A percentile compares a stretch with the other conserved stretches of the same genome.
phyloP scores from a whole-genome alignment of 2,888 invertebrate species.

The Brassicogethes aeneus region DNA sequence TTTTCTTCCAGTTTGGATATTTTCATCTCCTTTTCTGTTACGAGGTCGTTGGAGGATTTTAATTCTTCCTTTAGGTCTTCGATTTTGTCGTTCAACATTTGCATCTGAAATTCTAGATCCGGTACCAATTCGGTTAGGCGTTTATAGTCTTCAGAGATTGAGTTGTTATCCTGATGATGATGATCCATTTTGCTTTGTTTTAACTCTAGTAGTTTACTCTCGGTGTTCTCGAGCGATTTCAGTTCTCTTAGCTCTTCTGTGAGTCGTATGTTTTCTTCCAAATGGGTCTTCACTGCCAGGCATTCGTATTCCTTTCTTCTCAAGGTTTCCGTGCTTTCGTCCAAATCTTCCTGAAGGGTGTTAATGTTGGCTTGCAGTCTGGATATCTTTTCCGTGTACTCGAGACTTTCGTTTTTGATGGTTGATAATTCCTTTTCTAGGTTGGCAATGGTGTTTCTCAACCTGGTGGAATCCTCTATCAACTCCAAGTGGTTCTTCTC shows the following conservation, averaged over 20 bases:
- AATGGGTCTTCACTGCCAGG: constrained; percentile 12
- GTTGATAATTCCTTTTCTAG: constrained; percentile 19
- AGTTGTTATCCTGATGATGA: constrained; percentile 12
- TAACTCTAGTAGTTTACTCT: constrained; percentile 15
- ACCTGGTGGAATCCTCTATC: constrained; percentile 27
- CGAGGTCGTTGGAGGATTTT: not conserved
- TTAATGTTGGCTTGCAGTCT: constrained; percentile 21
- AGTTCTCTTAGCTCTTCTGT: constrained; percentile 17
- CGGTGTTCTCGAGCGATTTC: constrained; percentile 15
- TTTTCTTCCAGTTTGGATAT: not conserved
- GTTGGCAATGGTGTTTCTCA: constrained; percentile 17
- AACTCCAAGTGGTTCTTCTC: constrained; percentile 33
- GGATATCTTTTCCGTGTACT: constrained; percentile 13
- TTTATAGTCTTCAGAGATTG: constrained; percentile 13
- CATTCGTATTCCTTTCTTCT: constrained; percentile 20
- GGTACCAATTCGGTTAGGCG: not conserved
- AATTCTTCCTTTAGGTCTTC: constrained; percentile 10
- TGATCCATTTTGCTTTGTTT: constrained; percentile 20
- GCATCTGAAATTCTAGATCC: constrained; percentile 1
- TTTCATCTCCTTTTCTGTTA: not conserved
- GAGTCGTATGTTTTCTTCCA: constrained; percentile 15
- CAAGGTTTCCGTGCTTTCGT: constrained; percentile 16
- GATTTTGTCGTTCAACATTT: constrained; percentile 6
- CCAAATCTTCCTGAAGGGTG: constrained; percentile 21
- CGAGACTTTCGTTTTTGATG: constrained; percentile 15